Evolutionary conservation across 1,140 invertebrate species (phyloP), one percentile per base, ranked within the genome.

Genomic region (Coelopa frigida): DNA sequence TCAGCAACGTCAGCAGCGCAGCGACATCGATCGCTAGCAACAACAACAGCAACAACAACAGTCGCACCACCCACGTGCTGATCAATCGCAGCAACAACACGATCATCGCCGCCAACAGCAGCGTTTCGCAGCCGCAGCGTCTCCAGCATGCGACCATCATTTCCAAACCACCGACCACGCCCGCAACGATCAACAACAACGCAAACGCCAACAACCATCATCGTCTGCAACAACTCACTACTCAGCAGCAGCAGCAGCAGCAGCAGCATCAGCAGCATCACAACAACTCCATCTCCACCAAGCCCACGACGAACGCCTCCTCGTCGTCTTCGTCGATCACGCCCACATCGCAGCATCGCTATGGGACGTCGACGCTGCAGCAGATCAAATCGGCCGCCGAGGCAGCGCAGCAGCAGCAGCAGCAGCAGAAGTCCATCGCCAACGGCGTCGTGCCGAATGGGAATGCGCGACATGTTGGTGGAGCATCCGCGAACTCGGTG

Each of bases 1-100:
- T 32, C n/a, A 48, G 17, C 8, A 5, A 38, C 24, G 22, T 29
- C 6, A 18, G 29, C n/a, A 33, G 27, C 11, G 38, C 47, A 15
- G 17, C 38, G 36, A 46, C 31, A 40, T 35, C 42, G 29, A 26
- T 20, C 11, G 21, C 17, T 24, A 20, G 17, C 3, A 48, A 42
- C 44, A 40, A 5, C 48, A 15, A 20, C 37, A 45, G 22, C 48
- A 50, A 4, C 44, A 45, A n/a, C 31, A 50, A n/a, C n/a, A n/a
- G n/a, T 15, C 44, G 44, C 31, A 46, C 37, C 22, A 46, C 41
- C 20, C 39, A 40, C 2, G 29, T 49, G 10, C 29, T 49, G 17
- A 49, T 49, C 11, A 49, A 49, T 39, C 47, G 47, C 21, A 44
- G 37, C 23, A 49, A 49, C 24, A 49, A 49, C 32, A 50, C 49